Base-by-base conservation (phyloP, 2,113 vertebrate species). In the Genyomyrus donnyi region DNA sequence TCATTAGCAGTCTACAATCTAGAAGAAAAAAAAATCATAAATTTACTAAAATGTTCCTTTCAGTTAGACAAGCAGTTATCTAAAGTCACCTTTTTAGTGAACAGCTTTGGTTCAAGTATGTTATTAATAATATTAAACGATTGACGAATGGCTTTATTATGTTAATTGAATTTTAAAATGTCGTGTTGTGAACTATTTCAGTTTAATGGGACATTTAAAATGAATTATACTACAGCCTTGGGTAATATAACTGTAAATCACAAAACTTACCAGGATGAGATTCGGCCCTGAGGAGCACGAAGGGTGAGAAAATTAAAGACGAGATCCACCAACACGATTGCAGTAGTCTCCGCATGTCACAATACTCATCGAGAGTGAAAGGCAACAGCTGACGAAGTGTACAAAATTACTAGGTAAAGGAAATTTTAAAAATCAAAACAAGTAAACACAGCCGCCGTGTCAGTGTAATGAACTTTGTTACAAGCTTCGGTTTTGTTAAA, bases 311-410 rank as follows among this genome's bases (percentile, higher is more conserved):
- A 96, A 98, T 96, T 94, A 98, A 95, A 96, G 96, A 95, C 95
- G 97, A 96, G 97, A 98, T 98, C 97, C 97, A 97, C 96, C 96
- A 97, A 93, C 96, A 97, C 96, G 96, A 96, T 97, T 97, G 97
- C 97, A 97, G 97, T 96, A 97, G 96, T 95, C 96, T 98, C 98
- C 97, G 96, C 98, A 99, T 99, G 97, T 98, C 97, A 97, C 95
- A 96, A 96, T 95, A 96, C 96, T 97, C 98, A 98, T 97, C 95
- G 97, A 97, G 96, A 96, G 95, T 94, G 92, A 93, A 92, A 93
- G 91, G 94, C 95, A 93, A 95, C 91, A 93, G 96, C 97, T 85
- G 83, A 85, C 83, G 48, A 85, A 85, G 83, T 85, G 39, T 45
- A 11, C 3, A 85, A 85, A 85, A 85, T 46, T 24, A 85, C 83